phyloP scores from a whole-genome alignment of 1,140 invertebrate species.

The Bemisia tabaci region DNA sequence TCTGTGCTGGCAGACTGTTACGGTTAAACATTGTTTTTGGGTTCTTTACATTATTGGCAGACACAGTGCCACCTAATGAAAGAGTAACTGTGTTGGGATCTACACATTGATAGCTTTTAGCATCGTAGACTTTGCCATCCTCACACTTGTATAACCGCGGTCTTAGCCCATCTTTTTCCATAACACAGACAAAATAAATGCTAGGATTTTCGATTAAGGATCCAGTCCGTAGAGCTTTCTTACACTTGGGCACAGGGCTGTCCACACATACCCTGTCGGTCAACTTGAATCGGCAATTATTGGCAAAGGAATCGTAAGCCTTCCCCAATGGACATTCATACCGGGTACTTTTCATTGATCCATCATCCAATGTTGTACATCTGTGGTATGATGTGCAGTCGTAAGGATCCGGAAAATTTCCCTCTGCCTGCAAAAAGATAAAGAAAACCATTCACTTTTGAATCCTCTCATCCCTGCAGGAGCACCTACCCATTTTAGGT shows the following conservation, averaged over 20 bases:
- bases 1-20: neutral
- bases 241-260: conserved; percentile 13
- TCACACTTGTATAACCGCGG: conserved; percentile 16
- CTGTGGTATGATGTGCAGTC: conserved; percentile 13
- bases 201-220: conserved; percentile 14
- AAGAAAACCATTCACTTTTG: too few relatives aligned
- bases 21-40: neutral
- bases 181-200: conserved; percentile 17
- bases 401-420: conserved; percentile 12
- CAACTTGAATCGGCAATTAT: conserved; percentile 11
- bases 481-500: too few relatives aligned
- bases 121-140: conserved; percentile 13
- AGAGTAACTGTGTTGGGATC: conserved; percentile 1
- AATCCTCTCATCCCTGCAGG: too few relatives aligned
- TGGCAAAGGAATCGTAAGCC: conserved; percentile 13
- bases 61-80: neutral
- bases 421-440: conserved; percentile 4
- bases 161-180: conserved; percentile 4
- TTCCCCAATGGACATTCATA: conserved; percentile 9
- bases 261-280: conserved; percentile 12
- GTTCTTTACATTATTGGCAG: neutral
- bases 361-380: neutral
- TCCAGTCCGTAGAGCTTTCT: conserved; percentile 7
- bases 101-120: neutral
- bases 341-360: neutral